Conservation (phyloP, 2,797 vertebrate genomes). For the Anguilla anguilla region DNA sequence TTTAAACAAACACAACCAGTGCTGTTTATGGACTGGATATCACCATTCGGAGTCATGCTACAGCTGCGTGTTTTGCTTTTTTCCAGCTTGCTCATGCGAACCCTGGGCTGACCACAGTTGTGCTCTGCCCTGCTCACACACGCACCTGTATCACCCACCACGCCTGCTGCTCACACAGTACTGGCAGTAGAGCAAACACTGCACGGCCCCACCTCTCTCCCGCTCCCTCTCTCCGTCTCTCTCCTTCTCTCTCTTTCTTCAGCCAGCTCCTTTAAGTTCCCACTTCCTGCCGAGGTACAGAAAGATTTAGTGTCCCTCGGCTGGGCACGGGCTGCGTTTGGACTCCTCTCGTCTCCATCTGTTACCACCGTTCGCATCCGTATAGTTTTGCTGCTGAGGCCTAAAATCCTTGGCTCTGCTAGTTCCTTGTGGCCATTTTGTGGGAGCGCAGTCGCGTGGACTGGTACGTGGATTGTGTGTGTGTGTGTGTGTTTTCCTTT, state of each 20-base stretch:
- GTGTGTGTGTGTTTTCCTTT: constrained; percentile 13
- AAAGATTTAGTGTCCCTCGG: not conserved
- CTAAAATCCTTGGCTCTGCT: not conserved
- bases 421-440: not conserved
- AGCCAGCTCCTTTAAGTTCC: not conserved
- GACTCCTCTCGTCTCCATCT: not conserved
- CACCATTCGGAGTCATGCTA: not conserved
- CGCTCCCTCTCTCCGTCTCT: not conserved
- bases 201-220: constrained; percentile 11
- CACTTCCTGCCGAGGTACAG: not conserved
- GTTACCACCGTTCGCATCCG: not conserved
- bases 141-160: constrained; percentile 25
- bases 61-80: not conserved
- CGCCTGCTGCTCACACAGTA: constrained; percentile 30
- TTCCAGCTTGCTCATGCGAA: not conserved
- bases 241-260: not conserved
- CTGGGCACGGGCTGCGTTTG: not conserved
- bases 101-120: not conserved
- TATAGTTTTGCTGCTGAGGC: not conserved
- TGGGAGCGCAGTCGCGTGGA: not conserved
- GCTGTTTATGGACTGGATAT: not conserved
- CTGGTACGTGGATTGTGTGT: constrained; percentile 24
- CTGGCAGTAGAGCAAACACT: constrained; percentile 29
- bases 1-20: not conserved
- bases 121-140: not conserved